Conservation (phyloP, 2,113 vertebrate genomes). For the Acanthisitta chloris region DNA sequence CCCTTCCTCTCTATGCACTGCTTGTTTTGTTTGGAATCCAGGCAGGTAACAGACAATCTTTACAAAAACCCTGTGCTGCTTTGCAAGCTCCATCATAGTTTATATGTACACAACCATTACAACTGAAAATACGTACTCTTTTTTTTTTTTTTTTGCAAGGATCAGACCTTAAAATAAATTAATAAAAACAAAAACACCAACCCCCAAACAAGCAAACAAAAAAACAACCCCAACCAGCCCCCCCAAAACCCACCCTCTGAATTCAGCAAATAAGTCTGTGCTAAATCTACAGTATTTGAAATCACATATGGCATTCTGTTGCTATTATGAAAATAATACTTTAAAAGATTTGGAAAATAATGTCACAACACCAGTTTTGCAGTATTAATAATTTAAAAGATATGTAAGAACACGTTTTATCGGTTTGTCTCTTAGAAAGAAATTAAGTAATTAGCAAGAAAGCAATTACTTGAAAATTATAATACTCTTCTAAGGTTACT, state of each 20-base stretch:
- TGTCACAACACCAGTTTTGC: neutral
- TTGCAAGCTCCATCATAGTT: neutral
- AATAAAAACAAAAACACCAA: neutral
- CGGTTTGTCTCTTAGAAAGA: slow-evolving; percentile 11
- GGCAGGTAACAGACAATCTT: slow-evolving; percentile 53
- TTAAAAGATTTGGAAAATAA: neutral
- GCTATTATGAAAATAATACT: slow-evolving; percentile 12
- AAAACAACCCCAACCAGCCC: neutral
- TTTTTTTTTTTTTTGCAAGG: neutral
- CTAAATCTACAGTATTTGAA: neutral
- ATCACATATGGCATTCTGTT: neutral
- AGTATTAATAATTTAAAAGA: slow-evolving; percentile 27
- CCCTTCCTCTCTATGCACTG: neutral
- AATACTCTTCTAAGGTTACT: slow-evolving; percentile 47
- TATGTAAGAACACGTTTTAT: neutral
- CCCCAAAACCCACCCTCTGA: neutral
- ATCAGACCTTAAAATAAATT: neutral
- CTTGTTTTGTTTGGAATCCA: slow-evolving; percentile 36
- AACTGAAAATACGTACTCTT: neutral
- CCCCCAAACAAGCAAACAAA: neutral
- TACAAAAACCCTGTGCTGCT: neutral
- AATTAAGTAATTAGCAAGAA: slow-evolving; percentile 43
- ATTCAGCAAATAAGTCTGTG: neutral
- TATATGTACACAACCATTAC: neutral
- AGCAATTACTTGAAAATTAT: slow-evolving; percentile 32